phyloP scores from a whole-genome alignment of 2,888 invertebrate species.

The Alsophila aescularia region DNA sequence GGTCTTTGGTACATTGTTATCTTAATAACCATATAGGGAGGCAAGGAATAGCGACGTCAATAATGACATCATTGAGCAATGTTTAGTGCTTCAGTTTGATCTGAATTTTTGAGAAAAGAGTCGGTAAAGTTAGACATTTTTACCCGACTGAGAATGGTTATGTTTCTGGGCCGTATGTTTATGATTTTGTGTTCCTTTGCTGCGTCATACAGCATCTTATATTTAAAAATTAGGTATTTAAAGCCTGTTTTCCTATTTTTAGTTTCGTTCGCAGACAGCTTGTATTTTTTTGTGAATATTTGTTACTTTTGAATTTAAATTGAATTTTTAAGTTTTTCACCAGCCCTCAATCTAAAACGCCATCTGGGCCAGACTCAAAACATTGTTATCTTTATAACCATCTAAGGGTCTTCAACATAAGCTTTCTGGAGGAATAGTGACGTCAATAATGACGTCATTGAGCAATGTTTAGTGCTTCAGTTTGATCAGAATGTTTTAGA shows the following conservation, averaged over 20 bases:
- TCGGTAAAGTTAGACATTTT: not conserved
- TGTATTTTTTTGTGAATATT: too few relatives aligned
- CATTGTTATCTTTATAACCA: constrained; percentile 12
- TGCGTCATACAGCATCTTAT: too few relatives aligned
- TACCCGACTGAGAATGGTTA: too few relatives aligned
- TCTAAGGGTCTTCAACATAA: constrained; percentile 8
- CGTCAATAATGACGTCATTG: constrained; percentile 1
- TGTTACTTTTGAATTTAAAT: too few relatives aligned
- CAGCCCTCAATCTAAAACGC: not conserved
- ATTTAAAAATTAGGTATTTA: too few relatives aligned
- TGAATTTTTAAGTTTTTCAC: too few relatives aligned
- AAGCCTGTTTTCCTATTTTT: too few relatives aligned
- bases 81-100: not conserved
- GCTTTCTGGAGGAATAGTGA: not conserved
- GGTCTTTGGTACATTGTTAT: constrained; percentile 6
- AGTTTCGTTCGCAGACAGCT: too few relatives aligned
- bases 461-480: not conserved
- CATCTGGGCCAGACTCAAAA: constrained; percentile 3
- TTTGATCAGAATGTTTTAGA: not conserved
- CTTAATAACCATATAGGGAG: constrained; percentile 11
- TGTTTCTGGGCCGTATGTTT: too few relatives aligned
- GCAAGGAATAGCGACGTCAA: constrained; percentile 4
- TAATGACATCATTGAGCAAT: not conserved
- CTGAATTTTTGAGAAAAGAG: not conserved
- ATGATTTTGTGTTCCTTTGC: too few relatives aligned